Percentiles rank a stretch among this genome's conserved stretches.
Conservation (phyloP, 2,113 vertebrate genomes). For the Ciconia maguari region DNA sequence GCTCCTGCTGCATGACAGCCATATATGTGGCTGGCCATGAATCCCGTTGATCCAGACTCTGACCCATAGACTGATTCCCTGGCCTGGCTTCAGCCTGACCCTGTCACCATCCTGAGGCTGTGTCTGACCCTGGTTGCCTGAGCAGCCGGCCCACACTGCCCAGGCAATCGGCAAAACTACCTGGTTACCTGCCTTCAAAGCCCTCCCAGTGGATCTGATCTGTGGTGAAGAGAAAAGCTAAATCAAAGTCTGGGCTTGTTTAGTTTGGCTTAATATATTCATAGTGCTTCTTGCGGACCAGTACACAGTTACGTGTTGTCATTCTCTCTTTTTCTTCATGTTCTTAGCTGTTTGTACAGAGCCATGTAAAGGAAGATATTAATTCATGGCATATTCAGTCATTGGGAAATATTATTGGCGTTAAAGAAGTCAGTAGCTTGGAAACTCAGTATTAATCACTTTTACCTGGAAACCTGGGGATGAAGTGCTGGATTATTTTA, state of each 20-base stretch:
- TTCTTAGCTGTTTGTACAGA: not conserved
- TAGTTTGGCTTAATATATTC: not conserved
- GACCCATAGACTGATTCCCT: not conserved
- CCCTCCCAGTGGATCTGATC: not conserved
- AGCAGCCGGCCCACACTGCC: not conserved
- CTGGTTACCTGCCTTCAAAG: not conserved
- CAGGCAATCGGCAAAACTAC: not conserved
- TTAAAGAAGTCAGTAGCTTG: not conserved
- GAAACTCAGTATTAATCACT: not conserved
- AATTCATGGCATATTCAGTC: not conserved
- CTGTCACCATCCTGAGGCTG: not conserved
- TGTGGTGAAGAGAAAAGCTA: not conserved
- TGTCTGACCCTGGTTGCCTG: not conserved
- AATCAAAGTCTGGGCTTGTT: not conserved
- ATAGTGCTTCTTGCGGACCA: not conserved
- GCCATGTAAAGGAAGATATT: not conserved
- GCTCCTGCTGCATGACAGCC: not conserved
- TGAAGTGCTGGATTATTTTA: not conserved
- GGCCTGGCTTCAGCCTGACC: not conserved
- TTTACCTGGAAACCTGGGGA: not conserved
- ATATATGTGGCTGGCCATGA: accelerated
- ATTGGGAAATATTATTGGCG: not conserved
- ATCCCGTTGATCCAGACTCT: not conserved
- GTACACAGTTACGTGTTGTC: not conserved
- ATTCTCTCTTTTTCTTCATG: not conserved